A percentile compares a stretch with the other conserved stretches of the same genome.
These are phyloP conservation scores for Grammomys dolichurus DNA, from an alignment of 2,113 vertebrate species.

Conservation along the genomic window DNA sequence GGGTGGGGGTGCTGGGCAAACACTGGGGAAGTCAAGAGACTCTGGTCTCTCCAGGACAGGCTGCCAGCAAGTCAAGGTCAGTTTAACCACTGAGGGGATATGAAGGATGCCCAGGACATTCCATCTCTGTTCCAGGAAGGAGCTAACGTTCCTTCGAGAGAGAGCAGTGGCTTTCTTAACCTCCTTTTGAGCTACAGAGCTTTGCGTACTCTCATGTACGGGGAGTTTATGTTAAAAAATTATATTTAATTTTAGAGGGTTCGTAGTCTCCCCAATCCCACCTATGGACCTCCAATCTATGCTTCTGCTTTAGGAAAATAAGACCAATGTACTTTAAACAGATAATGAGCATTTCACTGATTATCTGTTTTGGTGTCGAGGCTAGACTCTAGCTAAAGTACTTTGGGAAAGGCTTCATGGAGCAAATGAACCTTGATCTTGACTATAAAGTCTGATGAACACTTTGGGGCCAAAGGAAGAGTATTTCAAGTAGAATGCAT, in stretches of 20 bases:
- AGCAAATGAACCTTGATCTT: conserved; percentile 49
- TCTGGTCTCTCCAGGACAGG: background rate
- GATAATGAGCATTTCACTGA: background rate
- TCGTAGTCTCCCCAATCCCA: background rate
- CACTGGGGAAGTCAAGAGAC: background rate
- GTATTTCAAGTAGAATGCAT: background rate
- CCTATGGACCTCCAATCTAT: conserved; percentile 6
- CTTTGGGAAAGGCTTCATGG: conserved; percentile 23
- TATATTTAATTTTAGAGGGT: background rate
- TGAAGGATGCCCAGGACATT: background rate
- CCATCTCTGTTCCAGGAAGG: background rate
- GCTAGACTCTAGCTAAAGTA: background rate
- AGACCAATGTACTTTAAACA: background rate
- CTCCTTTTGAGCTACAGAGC: background rate
- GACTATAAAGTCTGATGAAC: background rate
- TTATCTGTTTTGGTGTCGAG: background rate
- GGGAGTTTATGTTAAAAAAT: background rate
- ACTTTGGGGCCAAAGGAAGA: conserved; percentile 4
- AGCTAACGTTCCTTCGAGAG: background rate
- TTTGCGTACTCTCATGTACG: background rate
- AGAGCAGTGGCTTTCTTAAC: background rate
- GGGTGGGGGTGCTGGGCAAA: background rate
- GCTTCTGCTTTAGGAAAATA: background rate
- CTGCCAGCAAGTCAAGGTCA: background rate
- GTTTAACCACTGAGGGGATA: background rate